Evolutionary conservation across 1,140 invertebrate genomes (phyloP), one percentile per base, ranked within the genome.

Genomic region (Zaprionus africanus): DNA sequence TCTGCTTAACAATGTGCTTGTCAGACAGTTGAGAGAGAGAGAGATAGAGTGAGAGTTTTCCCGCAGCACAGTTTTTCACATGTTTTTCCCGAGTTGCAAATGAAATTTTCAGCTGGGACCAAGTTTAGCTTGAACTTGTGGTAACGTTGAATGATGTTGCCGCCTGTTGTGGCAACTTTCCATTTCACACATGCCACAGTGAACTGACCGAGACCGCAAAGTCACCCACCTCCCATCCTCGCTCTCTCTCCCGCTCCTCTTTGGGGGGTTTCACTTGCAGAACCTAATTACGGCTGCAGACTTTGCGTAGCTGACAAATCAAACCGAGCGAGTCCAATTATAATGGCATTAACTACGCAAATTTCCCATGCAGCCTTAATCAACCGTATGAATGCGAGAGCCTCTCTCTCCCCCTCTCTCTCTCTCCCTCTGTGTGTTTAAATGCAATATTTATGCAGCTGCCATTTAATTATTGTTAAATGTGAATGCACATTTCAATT

Each of bases 81-180:
- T 53, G 28, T 53, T 13, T 43, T 13, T 26, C 31, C 36, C n/a
- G 81, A 79, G 68, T 79, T 61, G 60, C 63, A 76, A 79, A 72
- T 82, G 66, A 68, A 82, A 79, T 79, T 71, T 57, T 72, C 63
- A 70, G 9, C 56, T 66, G 63, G 56, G 24, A 51, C 41, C 43
- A 38, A 64, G 41, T 53, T 58, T 17, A 36, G 22, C 51, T 34
- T 11, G 9, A 64, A 54, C 24, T 57, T 66, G 69, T 38, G 62
- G 56, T 43, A 22, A 51, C 41, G 34, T 31, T 59, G 61, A 58
- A 65, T 51, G 61, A 34, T 34, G 31, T 34, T 65, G 57, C 57
- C 34, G n/a, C 31, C 13, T 13, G 3, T 36, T 53, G 31, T 63
- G 49, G 31, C 31, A 51, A 13, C 46, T 63, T 63, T 36, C 22